These are phyloP conservation scores for Sebastes trivittatus DNA, from an alignment of 2,797 vertebrate species.

Conservation along the genomic window DNA sequence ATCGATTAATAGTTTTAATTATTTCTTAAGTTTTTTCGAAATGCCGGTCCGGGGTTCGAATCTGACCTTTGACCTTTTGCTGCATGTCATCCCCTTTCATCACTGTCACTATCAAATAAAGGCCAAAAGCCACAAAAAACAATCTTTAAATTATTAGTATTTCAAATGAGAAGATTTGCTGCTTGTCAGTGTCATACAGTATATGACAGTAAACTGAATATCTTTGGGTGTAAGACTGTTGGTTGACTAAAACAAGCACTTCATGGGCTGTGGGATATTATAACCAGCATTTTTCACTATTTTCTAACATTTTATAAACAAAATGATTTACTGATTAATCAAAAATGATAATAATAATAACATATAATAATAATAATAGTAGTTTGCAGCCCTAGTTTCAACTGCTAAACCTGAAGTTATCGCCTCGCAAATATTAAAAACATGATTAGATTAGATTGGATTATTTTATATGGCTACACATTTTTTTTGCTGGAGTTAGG, in stretches of 20 bases:
- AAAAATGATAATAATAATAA: not conserved
- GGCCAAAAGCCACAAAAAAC: not conserved
- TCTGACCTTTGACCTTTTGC: too few species aligned
- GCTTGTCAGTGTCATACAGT: not conserved
- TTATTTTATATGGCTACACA: not conserved
- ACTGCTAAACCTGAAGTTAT: too few species aligned
- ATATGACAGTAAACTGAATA: not conserved
- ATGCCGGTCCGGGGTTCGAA: too few species aligned
- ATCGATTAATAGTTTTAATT: not conserved
- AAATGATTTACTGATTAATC: not conserved
- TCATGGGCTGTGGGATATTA: not conserved
- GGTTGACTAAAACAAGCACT: not conserved
- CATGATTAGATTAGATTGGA: not conserved
- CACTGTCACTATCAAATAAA: too few species aligned
- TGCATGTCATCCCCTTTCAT: too few species aligned
- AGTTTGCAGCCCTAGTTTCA: not conserved
- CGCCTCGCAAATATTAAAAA: not conserved
- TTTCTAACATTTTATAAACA: not conserved
- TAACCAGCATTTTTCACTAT: fast-evolving
- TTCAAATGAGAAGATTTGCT: not conserved
- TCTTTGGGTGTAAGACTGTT: not conserved
- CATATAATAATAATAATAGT: not conserved
- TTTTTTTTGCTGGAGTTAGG: not conserved
- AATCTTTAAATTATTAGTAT: not conserved
- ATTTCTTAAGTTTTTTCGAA: not conserved